Conservation (phyloP, 2,797 vertebrate genomes). For the Phrynocephalus vlangalii region DNA sequence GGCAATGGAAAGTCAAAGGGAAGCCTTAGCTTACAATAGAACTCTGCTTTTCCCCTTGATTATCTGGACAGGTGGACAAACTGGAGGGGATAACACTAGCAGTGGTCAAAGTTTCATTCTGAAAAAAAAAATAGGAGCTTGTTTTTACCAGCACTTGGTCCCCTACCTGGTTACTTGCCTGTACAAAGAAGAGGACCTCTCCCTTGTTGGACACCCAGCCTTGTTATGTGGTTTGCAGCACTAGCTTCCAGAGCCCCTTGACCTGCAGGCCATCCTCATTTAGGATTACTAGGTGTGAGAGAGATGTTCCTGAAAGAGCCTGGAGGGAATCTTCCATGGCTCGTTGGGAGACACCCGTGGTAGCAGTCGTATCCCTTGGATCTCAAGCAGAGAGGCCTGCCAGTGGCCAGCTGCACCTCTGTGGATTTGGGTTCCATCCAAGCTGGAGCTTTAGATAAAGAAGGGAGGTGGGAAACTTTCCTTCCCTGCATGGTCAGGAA, state of each 20-base stretch:
- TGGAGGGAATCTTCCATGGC: not conserved
- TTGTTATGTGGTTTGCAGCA: not conserved
- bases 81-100: no score
- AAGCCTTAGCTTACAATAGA: not conserved
- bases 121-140: no score
- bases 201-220: no score
- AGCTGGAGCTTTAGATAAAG: constrained; percentile 21
- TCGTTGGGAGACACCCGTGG: no score
- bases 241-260: not conserved
- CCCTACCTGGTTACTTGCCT: not conserved
- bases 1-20: not conserved
- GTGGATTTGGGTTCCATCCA: not conserved
- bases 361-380: not conserved
- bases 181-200: no score
- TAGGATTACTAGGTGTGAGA: not conserved
- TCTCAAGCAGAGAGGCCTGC: not conserved
- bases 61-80: no score
- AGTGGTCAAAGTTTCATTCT: no score
- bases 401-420: not conserved
- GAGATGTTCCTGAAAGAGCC: not conserved
- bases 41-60: not conserved
- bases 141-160: not conserved
- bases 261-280: no score
- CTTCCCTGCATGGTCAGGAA: not conserved
- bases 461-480: not conserved